These are phyloP conservation scores for Hypothenemus hampei DNA, from an alignment of 1,140 invertebrate species.

Conservation along the genomic window DNA sequence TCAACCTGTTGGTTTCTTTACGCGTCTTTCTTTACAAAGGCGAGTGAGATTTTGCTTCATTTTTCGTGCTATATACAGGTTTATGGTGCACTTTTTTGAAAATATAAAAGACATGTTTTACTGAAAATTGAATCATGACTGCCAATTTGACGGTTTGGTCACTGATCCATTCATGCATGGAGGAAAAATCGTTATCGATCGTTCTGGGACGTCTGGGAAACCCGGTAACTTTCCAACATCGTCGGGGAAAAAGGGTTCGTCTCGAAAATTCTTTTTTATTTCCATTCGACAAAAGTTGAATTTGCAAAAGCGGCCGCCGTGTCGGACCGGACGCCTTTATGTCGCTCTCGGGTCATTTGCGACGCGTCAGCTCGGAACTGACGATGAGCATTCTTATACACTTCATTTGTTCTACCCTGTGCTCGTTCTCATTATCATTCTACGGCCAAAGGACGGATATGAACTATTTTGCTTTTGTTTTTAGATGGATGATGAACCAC, in stretches of 20 bases:
- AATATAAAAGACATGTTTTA: no score
- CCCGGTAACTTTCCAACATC: conserved; percentile 18
- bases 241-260: conserved; percentile 8
- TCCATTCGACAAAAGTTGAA: conserved; percentile 9
- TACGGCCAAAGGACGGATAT: conserved; percentile 1
- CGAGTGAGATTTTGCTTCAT: no score
- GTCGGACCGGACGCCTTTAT: conserved; percentile 35
- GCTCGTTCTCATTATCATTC: conserved; percentile 28
- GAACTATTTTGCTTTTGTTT: neutral
- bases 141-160: no score
- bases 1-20: no score
- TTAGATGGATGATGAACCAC: neutral
- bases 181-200: conserved; percentile 26
- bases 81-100: no score
- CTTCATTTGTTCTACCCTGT: conserved; percentile 34
- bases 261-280: conserved; percentile 26
- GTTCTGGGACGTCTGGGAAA: conserved; percentile 2
- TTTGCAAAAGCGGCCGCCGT: conserved; percentile 21
- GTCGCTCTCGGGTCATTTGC: conserved; percentile 40
- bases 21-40: no score
- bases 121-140: no score
- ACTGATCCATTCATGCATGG: no score
- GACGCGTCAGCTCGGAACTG: conserved; percentile 39
- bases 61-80: no score
- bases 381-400: conserved; percentile 40